These are phyloP conservation scores for Heliconius eleuchia DNA, from an alignment of 1,140 invertebrate species.

Conservation along the genomic window DNA sequence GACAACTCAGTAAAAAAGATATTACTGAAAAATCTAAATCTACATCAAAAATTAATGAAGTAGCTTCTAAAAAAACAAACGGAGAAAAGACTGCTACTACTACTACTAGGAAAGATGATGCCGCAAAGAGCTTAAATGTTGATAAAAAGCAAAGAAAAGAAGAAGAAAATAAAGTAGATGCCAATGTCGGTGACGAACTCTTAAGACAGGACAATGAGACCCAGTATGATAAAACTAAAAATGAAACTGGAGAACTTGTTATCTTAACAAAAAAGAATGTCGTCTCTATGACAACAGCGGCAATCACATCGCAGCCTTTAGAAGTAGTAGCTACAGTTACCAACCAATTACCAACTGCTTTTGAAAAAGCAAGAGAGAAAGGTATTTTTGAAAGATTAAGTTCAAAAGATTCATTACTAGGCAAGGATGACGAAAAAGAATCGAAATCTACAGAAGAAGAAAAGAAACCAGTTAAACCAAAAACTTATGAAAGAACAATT, in stretches of 20 bases:
- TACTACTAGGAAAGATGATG: constrained; percentile 42
- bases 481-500: constrained; percentile 50
- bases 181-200: constrained; percentile 54
- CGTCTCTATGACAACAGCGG: constrained; percentile 81
- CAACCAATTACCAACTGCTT: constrained; percentile 73
- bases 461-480: constrained; percentile 61
- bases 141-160: constrained; percentile 43
- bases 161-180: constrained; percentile 45
- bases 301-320: constrained; percentile 79
- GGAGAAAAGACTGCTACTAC: constrained; percentile 38
- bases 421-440: constrained; percentile 44
- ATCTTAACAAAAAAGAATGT: constrained; percentile 77
- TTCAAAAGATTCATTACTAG: constrained; percentile 75
- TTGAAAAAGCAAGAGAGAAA: constrained; percentile 80
- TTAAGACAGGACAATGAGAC: constrained; percentile 74
- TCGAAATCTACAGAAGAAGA: constrained; percentile 41
- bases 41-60: constrained; percentile 59
- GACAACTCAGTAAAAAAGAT: constrained; percentile 69
- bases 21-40: constrained; percentile 63
- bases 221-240: constrained; percentile 72
- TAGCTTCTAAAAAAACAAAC: constrained; percentile 43
- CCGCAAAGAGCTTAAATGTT: constrained; percentile 39
- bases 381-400: constrained; percentile 74
- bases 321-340: constrained; percentile 79
- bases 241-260: constrained; percentile 73